Evolutionary conservation across 2,797 vertebrate genomes (phyloP).

Genomic region (Epinephelus malabaricus): DNA sequence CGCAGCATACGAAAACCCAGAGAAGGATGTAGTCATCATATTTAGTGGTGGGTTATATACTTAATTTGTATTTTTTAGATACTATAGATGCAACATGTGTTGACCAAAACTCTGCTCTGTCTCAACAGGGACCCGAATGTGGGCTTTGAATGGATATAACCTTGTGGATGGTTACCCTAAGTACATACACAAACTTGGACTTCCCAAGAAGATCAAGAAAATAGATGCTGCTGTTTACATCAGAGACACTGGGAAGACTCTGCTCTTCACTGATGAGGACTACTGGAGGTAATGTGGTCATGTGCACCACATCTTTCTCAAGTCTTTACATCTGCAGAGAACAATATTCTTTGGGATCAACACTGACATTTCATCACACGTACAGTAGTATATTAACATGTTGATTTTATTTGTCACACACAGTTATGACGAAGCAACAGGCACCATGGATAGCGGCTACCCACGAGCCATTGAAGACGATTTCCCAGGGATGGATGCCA

Average conservation of each 20-base stretch:
- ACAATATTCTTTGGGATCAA: background rate
- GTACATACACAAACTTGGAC: conserved; percentile 94
- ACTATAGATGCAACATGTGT: background rate
- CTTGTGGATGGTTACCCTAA: conserved; percentile 93
- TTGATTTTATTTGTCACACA: conserved; percentile 24
- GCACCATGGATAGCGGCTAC: conserved; percentile 89
- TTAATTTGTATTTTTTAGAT: background rate
- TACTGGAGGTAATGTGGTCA: conserved; percentile 91
- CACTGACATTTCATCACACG: background rate
- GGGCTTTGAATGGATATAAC: conserved; percentile 94
- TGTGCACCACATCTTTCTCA: background rate
- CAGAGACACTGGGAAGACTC: conserved; percentile 89
- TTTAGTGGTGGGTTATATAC: conserved; percentile 82
- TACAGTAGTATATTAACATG: background rate
- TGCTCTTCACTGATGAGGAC: conserved; percentile 92
- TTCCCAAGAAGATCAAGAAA: conserved; percentile 90
- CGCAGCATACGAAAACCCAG: conserved; percentile 93
- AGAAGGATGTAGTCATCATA: conserved; percentile 87
- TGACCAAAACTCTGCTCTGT: background rate
- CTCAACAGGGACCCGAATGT: conserved; percentile 91
- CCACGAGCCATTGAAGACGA: conserved; percentile 89
- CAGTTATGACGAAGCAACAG: conserved; percentile 90
- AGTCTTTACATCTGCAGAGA: background rate
- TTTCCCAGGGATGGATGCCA: conserved; percentile 93
- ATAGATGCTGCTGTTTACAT: conserved; percentile 93